phyloP scores from a whole-genome alignment of 2,797 vertebrate genomes.

The Micropoecilia bifurca region DNA sequence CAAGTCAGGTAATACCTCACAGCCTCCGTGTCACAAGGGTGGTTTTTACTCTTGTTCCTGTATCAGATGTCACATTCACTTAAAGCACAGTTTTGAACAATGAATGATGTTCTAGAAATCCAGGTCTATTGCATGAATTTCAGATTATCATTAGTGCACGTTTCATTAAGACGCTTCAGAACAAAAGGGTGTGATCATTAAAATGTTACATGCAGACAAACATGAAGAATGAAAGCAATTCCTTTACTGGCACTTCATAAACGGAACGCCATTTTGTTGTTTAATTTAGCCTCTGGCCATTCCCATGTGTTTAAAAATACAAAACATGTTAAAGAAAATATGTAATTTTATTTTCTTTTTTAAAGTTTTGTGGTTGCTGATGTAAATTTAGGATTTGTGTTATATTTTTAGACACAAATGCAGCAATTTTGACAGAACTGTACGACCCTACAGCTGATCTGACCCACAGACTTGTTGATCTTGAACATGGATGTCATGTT shows the following conservation, averaged over 20 bases:
- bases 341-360: constrained; percentile 27
- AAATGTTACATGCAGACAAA: constrained; percentile 21
- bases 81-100: constrained; percentile 28
- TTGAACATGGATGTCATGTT: constrained; percentile 10
- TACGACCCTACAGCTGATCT: constrained; percentile 29
- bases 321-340: constrained; percentile 28
- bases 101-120: constrained; percentile 22
- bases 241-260: constrained; percentile 53
- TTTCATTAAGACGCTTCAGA: constrained; percentile 49
- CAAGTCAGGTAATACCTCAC: constrained; percentile 29
- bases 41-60: constrained; percentile 6
- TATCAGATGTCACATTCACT: constrained; percentile 10
- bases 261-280: constrained; percentile 19
- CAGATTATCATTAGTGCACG: constrained; percentile 62
- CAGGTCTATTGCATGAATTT: constrained; percentile 58
- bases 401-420: constrained; percentile 67
- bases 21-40: neutral
- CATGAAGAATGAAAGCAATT: constrained; percentile 34
- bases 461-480: constrained; percentile 29
- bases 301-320: constrained; percentile 57
- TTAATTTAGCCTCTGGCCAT: constrained; percentile 25
- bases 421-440: constrained; percentile 52
- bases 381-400: constrained; percentile 66
- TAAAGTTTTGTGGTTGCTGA: constrained; percentile 52
- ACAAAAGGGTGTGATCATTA: constrained; percentile 31